Base-by-base conservation (phyloP, 1,140 invertebrate genomes). In the Goniozus legneri region DNA sequence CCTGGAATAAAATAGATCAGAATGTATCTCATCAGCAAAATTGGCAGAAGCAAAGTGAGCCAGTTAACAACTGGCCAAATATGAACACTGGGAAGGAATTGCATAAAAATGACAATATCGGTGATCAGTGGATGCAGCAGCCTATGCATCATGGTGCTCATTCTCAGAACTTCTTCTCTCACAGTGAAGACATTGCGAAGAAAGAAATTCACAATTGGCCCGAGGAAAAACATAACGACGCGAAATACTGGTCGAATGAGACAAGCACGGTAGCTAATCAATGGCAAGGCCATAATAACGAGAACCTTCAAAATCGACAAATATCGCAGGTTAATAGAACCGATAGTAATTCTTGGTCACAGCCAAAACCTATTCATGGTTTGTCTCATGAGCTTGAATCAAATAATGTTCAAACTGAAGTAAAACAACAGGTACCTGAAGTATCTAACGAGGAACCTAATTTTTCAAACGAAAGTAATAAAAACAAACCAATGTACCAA, bases 41-140 rank as follows among this genome's bases (percentile, higher is more conserved):
- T 46, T 68, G 60, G 63, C 61, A 65, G 32, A 69, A 63, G 52
- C 64, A 69, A 3, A 16, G 22, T 3, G 60, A 60, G 19, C 6
- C 46, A 3, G 1, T 47, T 4, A 47, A 38, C 1, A 60, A 63
- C 39, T 69, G 65, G 67, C 66, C 62, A 7, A 61, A 72, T 33
- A 41, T 49, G 8, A 56, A 44, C 10, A 3, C 13, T 0, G 44
- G 38, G 6, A 60, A 65, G 3, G 59, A 65, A n/a, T 16, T 38
- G 13, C 42, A 57, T 12, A 31, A 40, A 31, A 7, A 50, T 8
- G 45, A 52, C 16, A 50, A 54, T 38, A 44, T 24, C 24, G 19
- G 46, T 40, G 62, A 54, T 50, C 52, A 44, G 7, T 37, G 40
- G 21, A 15, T 14, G 3, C 40, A 44, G 18, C 15, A 30, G 12